Conservation (phyloP, 2,888 invertebrate genomes). For the Torymus auratus region DNA sequence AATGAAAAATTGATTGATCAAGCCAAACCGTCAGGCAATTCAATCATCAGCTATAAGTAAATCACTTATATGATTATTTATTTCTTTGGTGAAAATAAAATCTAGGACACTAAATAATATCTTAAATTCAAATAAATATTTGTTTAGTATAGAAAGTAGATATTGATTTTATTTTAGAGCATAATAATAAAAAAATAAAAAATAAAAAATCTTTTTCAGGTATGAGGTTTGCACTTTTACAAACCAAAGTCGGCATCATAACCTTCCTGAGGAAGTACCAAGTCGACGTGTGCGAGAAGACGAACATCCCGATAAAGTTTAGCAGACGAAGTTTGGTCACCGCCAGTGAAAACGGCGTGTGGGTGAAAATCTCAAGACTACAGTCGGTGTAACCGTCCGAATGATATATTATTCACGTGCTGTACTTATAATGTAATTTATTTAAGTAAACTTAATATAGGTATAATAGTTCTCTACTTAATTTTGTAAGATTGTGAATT, state of each 20-base stretch:
- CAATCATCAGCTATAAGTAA: no score
- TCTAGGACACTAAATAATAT: no score
- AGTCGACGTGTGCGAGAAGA: constrained; percentile 68
- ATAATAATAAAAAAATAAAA: not conserved
- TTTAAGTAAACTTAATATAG: not conserved
- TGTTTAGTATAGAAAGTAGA: no score
- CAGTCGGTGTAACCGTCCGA: not conserved
- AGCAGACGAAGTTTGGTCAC: constrained; percentile 72
- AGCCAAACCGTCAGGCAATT: no score
- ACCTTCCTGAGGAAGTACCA: constrained; percentile 75
- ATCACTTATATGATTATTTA: no score
- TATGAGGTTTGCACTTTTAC: constrained; percentile 79
- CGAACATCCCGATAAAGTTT: constrained; percentile 69
- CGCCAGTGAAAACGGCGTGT: constrained; percentile 71
- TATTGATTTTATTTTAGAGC: no score
- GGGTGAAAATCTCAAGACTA: constrained; percentile 67
- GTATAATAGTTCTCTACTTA: constrained; percentile 4
- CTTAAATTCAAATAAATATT: no score
- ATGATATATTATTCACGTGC: no score
- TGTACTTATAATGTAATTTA: constrained; percentile 31
- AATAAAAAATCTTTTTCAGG: constrained; percentile 73
- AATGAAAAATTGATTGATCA: no score
- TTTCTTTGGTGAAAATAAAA: no score
- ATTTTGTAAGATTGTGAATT: not conserved
- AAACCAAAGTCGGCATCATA: constrained; percentile 79